phyloP scores from a whole-genome alignment of 2,113 vertebrate genomes.

The Erythrocebus patas region DNA sequence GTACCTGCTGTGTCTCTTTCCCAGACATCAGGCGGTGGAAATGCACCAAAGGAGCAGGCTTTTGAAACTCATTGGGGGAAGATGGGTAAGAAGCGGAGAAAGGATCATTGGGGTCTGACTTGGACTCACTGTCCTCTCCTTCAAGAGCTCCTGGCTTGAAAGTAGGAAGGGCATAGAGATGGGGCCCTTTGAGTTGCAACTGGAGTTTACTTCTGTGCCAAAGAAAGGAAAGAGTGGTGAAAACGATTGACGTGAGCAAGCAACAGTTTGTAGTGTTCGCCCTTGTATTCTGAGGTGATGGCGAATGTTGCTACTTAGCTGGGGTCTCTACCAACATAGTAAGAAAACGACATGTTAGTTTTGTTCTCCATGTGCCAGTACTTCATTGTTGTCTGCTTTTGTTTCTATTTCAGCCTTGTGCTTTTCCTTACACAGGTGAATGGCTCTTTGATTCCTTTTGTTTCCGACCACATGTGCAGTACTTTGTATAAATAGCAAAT shows the following conservation, averaged over 20 bases:
- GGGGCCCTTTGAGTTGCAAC: not conserved
- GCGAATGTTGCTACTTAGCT: not conserved
- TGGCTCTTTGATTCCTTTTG: not conserved
- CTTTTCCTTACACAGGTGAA: not conserved
- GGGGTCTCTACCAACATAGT: too few species aligned
- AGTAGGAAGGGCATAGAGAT: not conserved
- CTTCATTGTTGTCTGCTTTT: not conserved
- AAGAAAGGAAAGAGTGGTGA: not conserved
- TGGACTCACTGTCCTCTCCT: not conserved
- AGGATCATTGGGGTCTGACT: not conserved
- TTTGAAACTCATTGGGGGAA: not conserved
- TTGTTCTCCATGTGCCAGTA: not conserved
- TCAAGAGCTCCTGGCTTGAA: not conserved
- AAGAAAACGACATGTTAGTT: not conserved
- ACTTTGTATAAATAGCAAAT: not conserved
- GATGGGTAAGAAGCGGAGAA: not conserved
- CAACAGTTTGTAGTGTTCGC: not conserved
- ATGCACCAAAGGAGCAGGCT: conserved; percentile 16
- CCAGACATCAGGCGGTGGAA: not conserved
- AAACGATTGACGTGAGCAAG: not conserved
- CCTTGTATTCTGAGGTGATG: not conserved
- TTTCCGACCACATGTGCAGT: not conserved
- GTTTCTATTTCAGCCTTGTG: not conserved
- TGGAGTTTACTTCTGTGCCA: not conserved
- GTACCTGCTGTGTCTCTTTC: not conserved